Conservation (phyloP, 1,140 invertebrate species). For the Aphelenchoides fujianensis region DNA sequence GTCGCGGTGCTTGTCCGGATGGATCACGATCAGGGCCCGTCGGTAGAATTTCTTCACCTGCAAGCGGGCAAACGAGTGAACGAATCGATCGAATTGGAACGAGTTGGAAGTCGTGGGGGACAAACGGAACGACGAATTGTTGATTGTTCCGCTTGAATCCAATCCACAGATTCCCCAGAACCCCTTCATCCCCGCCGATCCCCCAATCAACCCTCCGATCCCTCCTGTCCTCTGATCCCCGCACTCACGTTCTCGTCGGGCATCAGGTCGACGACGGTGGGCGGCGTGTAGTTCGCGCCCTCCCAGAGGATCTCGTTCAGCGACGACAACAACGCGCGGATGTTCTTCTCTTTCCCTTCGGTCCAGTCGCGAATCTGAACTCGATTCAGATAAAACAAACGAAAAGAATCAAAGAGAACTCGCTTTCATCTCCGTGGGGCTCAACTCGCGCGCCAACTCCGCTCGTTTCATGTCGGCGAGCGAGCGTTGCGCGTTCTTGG, state of each 20-base stretch:
- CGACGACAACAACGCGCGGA: constrained; percentile 86
- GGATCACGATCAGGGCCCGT: constrained; percentile 89
- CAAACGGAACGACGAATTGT: too few species aligned
- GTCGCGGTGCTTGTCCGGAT: constrained; percentile 81
- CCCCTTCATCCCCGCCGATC: too few species aligned
- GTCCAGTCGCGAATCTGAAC: constrained; percentile 73
- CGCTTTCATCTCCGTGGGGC: constrained; percentile 28
- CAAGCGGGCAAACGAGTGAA: too few species aligned
- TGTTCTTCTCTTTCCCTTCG: constrained; percentile 92
- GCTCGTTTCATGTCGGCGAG: constrained; percentile 48
- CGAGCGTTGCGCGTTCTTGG: constrained; percentile 40
- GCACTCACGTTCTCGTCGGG: constrained; percentile 66
- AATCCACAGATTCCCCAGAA: too few species aligned
- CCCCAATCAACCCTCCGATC: background rate
- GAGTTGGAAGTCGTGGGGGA: too few species aligned
- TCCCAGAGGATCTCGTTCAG: constrained; percentile 90
- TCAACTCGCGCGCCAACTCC: constrained; percentile 48
- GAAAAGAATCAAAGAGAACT: background rate
- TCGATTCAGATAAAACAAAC: background rate
- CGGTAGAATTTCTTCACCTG: constrained; percentile 82
- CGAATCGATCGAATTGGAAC: too few species aligned
- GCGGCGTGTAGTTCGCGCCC: constrained; percentile 74
- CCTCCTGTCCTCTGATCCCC: background rate
- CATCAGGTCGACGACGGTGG: constrained; percentile 89
- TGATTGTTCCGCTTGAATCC: too few species aligned